Evolutionary conservation across 1,140 invertebrate genomes (phyloP), one percentile per base, ranked within the genome.

Genomic region (Brachionus koreanus): DNA sequence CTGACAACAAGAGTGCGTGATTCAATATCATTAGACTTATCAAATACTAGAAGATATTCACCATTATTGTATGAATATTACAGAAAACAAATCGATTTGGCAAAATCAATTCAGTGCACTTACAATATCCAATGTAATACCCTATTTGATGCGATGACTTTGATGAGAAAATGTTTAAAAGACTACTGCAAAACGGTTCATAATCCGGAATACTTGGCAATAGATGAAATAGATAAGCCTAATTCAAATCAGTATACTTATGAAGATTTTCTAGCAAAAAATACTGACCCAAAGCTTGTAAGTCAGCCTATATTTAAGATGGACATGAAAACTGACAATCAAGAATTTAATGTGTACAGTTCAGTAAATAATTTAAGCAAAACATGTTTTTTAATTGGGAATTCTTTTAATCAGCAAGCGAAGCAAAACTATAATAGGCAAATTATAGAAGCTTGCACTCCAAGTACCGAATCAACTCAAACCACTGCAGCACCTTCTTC

Each of bases 81-180:
- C 23, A 25, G 76, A 37, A 79, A 79, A 65, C 76, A 79, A 79
- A 35, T 79, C 9, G 76, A 79, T 0, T 23, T 79, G 43, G 76
- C 76, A 4, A 79, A 61, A 29, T 79, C 76, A 13, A 79, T 79
- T 79, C 76, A 79, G 12, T 79, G 76, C n/a, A 79, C 76, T 4
- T 79, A 79, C 29, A 79, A 79, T 43, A 61, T 79, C 0, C 76
- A 57, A 79, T 57, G 76, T 39, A 79, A 79, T 65, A 65, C 49
- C 0, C 25, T 79, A 25, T 79, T 79, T 16, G 76, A 79, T 43
- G 76, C 76, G 2, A 79, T 79, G 76, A 79, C 76, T 35, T 42
- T 79, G 25, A 79, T 79, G 76, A 57, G 49, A 57, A 79, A 79
- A 61, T 79, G 76, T 25, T 42, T 79, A n/a, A 57, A 43, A 57